These are phyloP conservation scores for Hirudinaria manillensis DNA, from an alignment of 2,888 invertebrate genomes.

Conservation along the genomic window DNA sequence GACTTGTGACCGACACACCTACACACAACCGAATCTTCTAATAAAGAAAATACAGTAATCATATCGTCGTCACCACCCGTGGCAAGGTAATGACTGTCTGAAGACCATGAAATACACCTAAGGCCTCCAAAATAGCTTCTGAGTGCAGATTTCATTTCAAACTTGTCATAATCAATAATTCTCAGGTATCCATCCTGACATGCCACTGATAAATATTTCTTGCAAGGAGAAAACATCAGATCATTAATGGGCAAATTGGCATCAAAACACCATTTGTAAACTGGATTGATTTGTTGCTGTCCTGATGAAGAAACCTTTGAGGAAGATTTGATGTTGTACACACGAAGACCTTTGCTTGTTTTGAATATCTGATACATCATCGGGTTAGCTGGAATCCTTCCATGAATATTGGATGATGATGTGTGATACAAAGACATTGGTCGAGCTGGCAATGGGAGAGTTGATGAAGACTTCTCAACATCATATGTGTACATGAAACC, in stretches of 20 bases:
- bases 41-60: constrained; percentile 4
- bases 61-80: neutral
- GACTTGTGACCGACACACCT: neutral
- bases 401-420: neutral
- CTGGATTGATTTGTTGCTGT: neutral
- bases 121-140: constrained; percentile 10
- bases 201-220: neutral
- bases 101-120: constrained; percentile 10
- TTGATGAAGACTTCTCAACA: constrained; percentile 2
- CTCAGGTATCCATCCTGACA: constrained; percentile 9
- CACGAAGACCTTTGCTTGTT: neutral
- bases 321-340: neutral
- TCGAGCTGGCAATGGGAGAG: neutral
- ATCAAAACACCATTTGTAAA: constrained; percentile 8
- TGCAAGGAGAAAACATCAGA: constrained; percentile 1
- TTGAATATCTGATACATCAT: constrained; percentile 2
- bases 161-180: neutral
- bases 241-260: neutral
- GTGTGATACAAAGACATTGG: neutral
- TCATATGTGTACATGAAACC: constrained; percentile 11
- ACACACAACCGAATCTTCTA: neutral
- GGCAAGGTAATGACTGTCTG: neutral
- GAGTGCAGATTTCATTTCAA: neutral
- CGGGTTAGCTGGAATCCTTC: neutral
- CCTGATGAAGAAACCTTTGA: neutral